A percentile compares a stretch with the other conserved stretches of the same genome.
phyloP scores from a whole-genome alignment of 2,797 vertebrate species.

The Anguilla obscura region DNA sequence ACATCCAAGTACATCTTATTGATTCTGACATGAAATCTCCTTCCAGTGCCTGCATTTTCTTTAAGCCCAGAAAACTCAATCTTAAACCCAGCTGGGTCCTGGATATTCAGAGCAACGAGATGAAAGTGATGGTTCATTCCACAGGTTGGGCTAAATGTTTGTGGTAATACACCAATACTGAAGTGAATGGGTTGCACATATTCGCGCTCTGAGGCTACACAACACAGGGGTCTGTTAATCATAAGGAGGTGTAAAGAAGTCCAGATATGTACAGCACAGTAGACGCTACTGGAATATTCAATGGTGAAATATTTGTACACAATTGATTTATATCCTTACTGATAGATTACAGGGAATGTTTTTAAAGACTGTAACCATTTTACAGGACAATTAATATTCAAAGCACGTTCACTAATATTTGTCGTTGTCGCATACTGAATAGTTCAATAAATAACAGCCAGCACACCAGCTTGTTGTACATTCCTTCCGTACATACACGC shows the following conservation, averaged over 20 bases:
- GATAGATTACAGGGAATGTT: background rate
- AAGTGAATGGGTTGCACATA: background rate
- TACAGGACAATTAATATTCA: background rate
- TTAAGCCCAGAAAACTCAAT: background rate
- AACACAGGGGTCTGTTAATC: background rate
- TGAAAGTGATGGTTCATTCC: background rate
- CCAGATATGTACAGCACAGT: background rate
- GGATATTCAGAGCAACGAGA: background rate
- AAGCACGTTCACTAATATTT: background rate
- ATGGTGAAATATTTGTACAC: too few species aligned
- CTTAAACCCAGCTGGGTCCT: background rate
- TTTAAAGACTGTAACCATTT: background rate
- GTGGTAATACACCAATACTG: background rate
- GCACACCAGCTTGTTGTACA: background rate
- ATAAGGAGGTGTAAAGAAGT: background rate
- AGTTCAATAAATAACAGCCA: background rate
- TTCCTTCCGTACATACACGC: background rate
- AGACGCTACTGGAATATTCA: background rate
- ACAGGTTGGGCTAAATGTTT: background rate
- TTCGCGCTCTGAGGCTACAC: background rate
- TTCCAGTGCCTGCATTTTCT: background rate
- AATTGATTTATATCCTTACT: background rate
- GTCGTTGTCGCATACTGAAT: background rate
- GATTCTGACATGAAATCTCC: background rate
- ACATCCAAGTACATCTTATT: background rate